Evolutionary conservation across 2,888 invertebrate species (phyloP), one percentile per base, ranked within the genome.

Genomic region (Cryptophagus acutangulus): DNA sequence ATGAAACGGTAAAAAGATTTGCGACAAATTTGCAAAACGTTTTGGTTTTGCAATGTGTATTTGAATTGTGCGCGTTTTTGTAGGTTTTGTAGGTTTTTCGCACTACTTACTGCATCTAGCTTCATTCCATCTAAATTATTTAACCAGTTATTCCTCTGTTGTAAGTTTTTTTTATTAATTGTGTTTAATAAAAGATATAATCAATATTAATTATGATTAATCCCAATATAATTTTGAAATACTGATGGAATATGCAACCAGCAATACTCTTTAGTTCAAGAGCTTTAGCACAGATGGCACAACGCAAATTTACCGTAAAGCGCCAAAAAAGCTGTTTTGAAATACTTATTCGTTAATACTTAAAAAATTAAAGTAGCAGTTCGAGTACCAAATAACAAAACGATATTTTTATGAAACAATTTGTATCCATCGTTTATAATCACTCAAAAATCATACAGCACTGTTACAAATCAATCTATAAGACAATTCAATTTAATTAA

Each of bases 391-490:
- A 36, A 37, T 55, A 58, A 59, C 58, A 54, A 64, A 62, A 63
- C 58, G 52, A 62, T 52, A 58, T 51, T 57, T 60, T 61, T 66
- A 67, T 61, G 65, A 67, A 67, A 69, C 65, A 66, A 68, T 65
- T 63, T 67, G 64, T 66, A 68, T 69, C 65, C 66, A 67, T 65
- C 61, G 60, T 67, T 67, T 64, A 64, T 65, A 63, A 61, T 66
- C 67, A 66, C 66, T 65, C 66, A 63, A 62, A 59, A 66, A 64
- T 63, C 65, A 65, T 66, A 66, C 67, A 67, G 62, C 62, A 67
- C 61, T 63, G 61, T 66, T 68, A 67, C 66, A 68, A 66, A 65
- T 59, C 55, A 63, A 57, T 60, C 61, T 59, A 62, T 55, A 49
- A 62, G 56, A 58, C 57, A 54, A 54, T 58, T 54, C 59, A 52